Evolutionary conservation across 2,797 vertebrate genomes (phyloP).

Genomic region (Gadopsis bispinosus): DNA sequence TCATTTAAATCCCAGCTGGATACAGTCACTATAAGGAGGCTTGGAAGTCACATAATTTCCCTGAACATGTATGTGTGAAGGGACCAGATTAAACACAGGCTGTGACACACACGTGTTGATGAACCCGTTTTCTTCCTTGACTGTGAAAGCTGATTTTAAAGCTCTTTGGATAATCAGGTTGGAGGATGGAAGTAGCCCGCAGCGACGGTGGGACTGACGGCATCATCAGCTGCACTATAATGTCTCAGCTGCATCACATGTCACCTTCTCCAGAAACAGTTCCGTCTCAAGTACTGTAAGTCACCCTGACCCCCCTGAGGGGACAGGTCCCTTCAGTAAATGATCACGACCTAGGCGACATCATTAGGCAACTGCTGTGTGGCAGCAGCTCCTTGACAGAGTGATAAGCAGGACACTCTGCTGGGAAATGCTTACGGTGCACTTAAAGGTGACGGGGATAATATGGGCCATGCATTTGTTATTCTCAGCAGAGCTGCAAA

Average conservation of each 20-base stretch:
- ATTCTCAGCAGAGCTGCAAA: slow-evolving; percentile 57
- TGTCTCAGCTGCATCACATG: too few relatives aligned
- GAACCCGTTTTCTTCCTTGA: slow-evolving; percentile 38
- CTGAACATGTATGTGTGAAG: slow-evolving; percentile 64
- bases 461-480: slow-evolving; percentile 63
- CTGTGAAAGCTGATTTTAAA: slow-evolving; percentile 43
- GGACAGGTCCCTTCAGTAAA: slow-evolving; percentile 68
- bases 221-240: slow-evolving; percentile 29
- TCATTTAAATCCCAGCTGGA: slow-evolving; percentile 62
- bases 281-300: slow-evolving; percentile 52
- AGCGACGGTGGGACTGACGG: slow-evolving; percentile 27
- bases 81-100: slow-evolving; percentile 64
- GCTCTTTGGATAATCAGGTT: slow-evolving; percentile 57
- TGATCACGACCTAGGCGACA: slow-evolving; percentile 61
- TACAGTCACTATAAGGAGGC: slow-evolving; percentile 28
- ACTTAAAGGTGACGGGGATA: slow-evolving; percentile 66
- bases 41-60: slow-evolving; percentile 48
- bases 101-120: slow-evolving; percentile 33
- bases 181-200: slow-evolving; percentile 40
- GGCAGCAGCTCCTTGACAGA: slow-evolving; percentile 46
- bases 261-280: slow-evolving; percentile 48
- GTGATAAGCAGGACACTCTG: slow-evolving; percentile 62
- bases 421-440: slow-evolving; percentile 67
- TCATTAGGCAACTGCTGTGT: slow-evolving; percentile 74
- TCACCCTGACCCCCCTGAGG: slow-evolving; percentile 64